Evolutionary conservation across 1,140 invertebrate genomes (phyloP).

Genomic region (Achatina immaculata): DNA sequence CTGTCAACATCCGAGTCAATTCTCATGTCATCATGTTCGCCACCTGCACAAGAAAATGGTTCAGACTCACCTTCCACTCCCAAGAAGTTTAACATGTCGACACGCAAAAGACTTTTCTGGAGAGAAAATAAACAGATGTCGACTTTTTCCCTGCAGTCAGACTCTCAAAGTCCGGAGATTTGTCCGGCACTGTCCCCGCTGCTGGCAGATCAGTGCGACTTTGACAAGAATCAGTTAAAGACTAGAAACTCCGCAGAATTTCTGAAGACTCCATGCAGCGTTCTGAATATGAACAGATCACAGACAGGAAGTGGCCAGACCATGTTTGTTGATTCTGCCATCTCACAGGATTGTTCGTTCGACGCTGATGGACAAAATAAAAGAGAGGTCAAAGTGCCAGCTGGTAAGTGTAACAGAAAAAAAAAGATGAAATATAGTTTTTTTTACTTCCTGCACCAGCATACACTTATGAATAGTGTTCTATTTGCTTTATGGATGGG

Average conservation of each 20-base stretch:
- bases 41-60: no score
- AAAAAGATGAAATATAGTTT: no score
- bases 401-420: constrained; percentile 6
- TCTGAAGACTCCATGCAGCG: not conserved
- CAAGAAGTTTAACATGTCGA: not conserved
- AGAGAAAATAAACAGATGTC: not conserved
- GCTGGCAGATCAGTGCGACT: not conserved
- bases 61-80: not conserved
- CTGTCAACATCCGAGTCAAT: constrained; percentile 12
- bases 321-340: no score
- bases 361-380: not conserved
- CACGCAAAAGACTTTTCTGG: not conserved
- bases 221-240: not conserved
- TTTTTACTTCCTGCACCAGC: no score
- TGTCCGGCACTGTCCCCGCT: not conserved
- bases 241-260: not conserved
- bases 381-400: not conserved
- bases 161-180: not conserved
- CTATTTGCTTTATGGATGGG: no score
- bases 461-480: no score
- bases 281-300: not conserved
- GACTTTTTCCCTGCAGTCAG: not conserved
- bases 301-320: not conserved
- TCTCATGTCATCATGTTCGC: constrained; percentile 1
- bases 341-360: not conserved